Percentiles rank a stretch among this genome's conserved stretches.
Evolutionary conservation across 2,888 invertebrate genomes (phyloP).

Genomic region (Cynaeus angustus): DNA sequence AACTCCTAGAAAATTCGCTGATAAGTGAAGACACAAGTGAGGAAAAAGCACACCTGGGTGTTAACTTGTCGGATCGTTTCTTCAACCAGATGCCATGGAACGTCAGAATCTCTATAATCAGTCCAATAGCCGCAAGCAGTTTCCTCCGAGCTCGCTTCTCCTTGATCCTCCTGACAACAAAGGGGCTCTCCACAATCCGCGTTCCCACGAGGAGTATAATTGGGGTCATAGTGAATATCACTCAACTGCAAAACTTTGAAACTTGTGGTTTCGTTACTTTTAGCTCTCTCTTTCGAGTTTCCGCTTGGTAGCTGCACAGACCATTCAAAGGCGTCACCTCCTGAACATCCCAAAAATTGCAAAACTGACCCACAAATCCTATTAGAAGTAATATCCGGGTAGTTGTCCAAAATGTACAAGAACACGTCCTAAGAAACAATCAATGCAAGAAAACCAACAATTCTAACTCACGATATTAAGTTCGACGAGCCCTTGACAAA

Average conservation of each 20-base stretch:
- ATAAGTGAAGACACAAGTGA: neutral
- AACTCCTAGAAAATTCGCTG: slow-evolving; percentile 67
- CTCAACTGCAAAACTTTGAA: slow-evolving; percentile 78
- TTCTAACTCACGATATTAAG: slow-evolving; percentile 49
- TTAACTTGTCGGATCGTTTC: slow-evolving; percentile 73
- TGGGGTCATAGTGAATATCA: slow-evolving; percentile 87
- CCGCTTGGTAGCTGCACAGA: slow-evolving; percentile 58
- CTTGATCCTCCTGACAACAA: slow-evolving; percentile 83
- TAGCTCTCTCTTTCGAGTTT: slow-evolving; percentile 37
- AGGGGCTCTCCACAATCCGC: slow-evolving; percentile 84
- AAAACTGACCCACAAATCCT: slow-evolving; percentile 75
- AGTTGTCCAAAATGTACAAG: slow-evolving; percentile 75
- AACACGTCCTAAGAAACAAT: slow-evolving; percentile 73
- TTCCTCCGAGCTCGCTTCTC: slow-evolving; percentile 69
- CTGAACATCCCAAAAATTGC: slow-evolving; percentile 69
- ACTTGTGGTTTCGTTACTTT: slow-evolving; percentile 18
- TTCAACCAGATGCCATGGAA: slow-evolving; percentile 80
- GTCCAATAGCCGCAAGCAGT: slow-evolving; percentile 85
- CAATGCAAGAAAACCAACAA: neutral
- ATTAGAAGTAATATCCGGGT: slow-evolving; percentile 72
- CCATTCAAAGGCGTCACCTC: slow-evolving; percentile 55
- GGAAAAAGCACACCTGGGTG: slow-evolving; percentile 34
- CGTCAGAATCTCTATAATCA: slow-evolving; percentile 85
- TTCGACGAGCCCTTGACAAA: slow-evolving; percentile 54
- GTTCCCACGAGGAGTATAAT: slow-evolving; percentile 80